Evolutionary conservation across 2,888 invertebrate species (phyloP), one percentile per base, ranked within the genome.

Genomic region (Dryobotodes eremita): DNA sequence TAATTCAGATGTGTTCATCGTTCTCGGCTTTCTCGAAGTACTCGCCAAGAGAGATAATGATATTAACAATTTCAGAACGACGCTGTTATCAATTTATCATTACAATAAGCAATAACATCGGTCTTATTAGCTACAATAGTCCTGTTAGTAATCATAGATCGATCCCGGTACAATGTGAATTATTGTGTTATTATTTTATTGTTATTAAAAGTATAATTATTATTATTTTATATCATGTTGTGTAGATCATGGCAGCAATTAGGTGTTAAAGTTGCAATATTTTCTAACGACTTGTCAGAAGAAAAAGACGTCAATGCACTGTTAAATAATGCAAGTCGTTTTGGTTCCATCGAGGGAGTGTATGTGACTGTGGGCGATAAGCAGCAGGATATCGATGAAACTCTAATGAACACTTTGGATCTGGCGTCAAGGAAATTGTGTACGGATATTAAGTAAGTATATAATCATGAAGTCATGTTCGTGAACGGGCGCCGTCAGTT

Each of bases 211-310:
- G 17, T 15, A 5, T n/a, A 23, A 55, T n/a, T 0, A 61, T 10
- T n/a, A 26, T 17, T 13, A 46, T 69, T 46, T 20, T 57, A 6
- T 36, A 15, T 68, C 2, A 6, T 11, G 65, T 57, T 71, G 1
- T 62, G 59, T 36, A 84, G 84, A 50, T 78, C 75, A 11, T 84
- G 86, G 84, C 86, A 86, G 71, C 57, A 69, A 61, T 65, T 61
- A 6, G 87, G 74, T 59, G 76, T 84, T 42, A 31, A 84, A 68
- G 79, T 81, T 1, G 13, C 11, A 10, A 13, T 84, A 26, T 71
- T 74, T 20, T 76, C 81, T 46, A 57, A 77, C 11, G 55, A 79
- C n/a, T 70, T 87, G 7, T 36, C 65, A n/a, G 31, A 48, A 57
- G 74, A 74, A 53, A 68, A 42, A 31, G 46, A 72, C 23, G 11